phyloP scores from a whole-genome alignment of 2,797 vertebrate genomes.

The Acipenser transmontanus region DNA sequence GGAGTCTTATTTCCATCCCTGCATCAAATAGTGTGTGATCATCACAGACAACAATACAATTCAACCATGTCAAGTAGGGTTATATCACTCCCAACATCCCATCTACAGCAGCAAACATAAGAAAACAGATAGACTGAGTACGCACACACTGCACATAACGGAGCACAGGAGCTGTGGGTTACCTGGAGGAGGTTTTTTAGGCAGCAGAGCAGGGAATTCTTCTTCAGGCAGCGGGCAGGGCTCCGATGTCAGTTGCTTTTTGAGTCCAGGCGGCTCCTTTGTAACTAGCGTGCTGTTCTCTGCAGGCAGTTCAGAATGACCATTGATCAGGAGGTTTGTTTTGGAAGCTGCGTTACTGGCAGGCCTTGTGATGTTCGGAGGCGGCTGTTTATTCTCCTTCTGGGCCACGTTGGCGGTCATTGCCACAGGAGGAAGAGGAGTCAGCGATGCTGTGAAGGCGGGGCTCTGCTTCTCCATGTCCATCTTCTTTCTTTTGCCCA shows the following conservation, averaged over 20 bases:
- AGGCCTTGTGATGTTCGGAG: background rate
- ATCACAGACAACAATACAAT: too few species aligned
- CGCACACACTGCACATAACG: too few species aligned
- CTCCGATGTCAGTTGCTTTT: conserved; percentile 43
- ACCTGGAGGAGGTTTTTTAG: conserved; percentile 91
- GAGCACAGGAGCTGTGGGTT: background rate
- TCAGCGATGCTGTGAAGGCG: accelerated
- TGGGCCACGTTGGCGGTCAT: conserved; percentile 38
- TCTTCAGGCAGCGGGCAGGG: conserved; percentile 61
- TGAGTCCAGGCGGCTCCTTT: conserved; percentile 63
- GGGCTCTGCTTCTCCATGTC: conserved; percentile 50
- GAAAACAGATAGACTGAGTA: too few species aligned
- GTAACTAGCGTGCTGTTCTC: conserved; percentile 27
- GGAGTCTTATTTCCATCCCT: too few species aligned
- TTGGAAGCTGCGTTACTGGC: conserved; percentile 19
- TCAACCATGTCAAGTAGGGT: too few species aligned
- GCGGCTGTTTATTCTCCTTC: conserved; percentile 61
- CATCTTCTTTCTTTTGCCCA: conserved; percentile 78
- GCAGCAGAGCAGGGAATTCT: conserved; percentile 84
- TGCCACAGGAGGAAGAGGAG: conserved; percentile 32
- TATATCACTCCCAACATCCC: background rate
- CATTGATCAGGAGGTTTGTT: conserved; percentile 54
- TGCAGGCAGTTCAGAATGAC: conserved; percentile 56
- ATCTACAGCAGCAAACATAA: background rate
- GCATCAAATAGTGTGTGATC: too few species aligned